Evolutionary conservation across 2,797 vertebrate genomes (phyloP), one percentile per base, ranked within the genome.

Genomic region (Poecilia picta): DNA sequence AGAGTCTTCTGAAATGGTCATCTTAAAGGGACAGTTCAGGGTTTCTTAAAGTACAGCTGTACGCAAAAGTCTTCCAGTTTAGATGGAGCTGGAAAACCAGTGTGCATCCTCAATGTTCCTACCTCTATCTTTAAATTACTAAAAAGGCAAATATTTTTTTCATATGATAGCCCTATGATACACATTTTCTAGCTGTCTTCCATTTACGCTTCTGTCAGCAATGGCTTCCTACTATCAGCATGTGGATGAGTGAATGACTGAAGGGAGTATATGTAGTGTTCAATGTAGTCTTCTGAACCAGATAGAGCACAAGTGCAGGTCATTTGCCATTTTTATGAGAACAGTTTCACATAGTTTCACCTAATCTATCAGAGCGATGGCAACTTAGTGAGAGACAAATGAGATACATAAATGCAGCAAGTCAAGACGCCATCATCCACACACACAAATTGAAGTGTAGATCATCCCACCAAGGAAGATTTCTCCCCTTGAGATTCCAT

Each of bases 401-500:
- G 73, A 82, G 36, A 71, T 8, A 31, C 74, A 72, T 64, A 76
- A 83, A 55, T 25, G 74, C 23, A 77, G 70, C 74, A 71, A 85
- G 70, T 72, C n/a, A 74, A 73, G 62, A 82, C 79, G 71, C 70
- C 33, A 80, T 75, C 20, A 68, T 66, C 68, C 83, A 83, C 73
- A 49, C 2, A n/a, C 83, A 88, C 81, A 89, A 83, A 45, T 72
- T 75, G 59, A 77, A 28, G 66, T 73, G 87, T 72, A 85, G 79
- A 87, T 83, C 83, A 83, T 87, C 73, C 78, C 81, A 88, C 87
- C 89, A 91, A 89, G 83, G 71, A 84, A 85, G 64, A 76, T 75
- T 73, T 83, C 83, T 91, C 79, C 89, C 80, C 55, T 1, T 76
- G 86, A 91, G 77, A 83, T 92, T 92, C 87, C 82, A 77, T 84